These are phyloP conservation scores for Percopsis transmontana DNA, from an alignment of 2,113 vertebrate species.

Conservation along the genomic window DNA sequence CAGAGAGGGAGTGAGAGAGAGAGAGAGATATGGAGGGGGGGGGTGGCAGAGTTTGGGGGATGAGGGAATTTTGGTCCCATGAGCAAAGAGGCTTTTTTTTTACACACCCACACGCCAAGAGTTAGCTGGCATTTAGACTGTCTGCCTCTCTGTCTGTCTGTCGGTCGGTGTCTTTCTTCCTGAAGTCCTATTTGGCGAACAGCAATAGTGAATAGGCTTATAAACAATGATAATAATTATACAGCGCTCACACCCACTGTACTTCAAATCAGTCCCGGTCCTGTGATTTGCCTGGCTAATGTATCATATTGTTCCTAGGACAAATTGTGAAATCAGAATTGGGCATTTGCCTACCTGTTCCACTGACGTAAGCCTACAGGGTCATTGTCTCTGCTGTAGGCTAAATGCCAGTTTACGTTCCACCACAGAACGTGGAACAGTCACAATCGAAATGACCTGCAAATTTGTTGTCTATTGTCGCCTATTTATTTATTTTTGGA, in stretches of 20 bases:
- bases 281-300: not conserved
- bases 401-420: not conserved
- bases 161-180: not conserved
- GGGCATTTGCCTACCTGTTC: not conserved
- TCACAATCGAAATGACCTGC: too few relatives aligned
- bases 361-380: not conserved
- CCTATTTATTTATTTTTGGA: too few relatives aligned
- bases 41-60: not conserved
- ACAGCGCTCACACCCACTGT: too few relatives aligned
- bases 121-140: not conserved
- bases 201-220: not conserved
- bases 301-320: not conserved
- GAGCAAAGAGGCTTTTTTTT: too few relatives aligned
- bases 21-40: not conserved
- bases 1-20: not conserved
- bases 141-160: not conserved
- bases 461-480: too few relatives aligned
- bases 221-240: too few relatives aligned
- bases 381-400: too few relatives aligned
- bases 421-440: too few relatives aligned
- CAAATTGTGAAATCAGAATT: not conserved
- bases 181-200: too few relatives aligned
- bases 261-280: not conserved
- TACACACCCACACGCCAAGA: not conserved
- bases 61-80: too few relatives aligned